Base-by-base conservation (phyloP, 2,113 vertebrate species). In the Corynorhinus townsendii region DNA sequence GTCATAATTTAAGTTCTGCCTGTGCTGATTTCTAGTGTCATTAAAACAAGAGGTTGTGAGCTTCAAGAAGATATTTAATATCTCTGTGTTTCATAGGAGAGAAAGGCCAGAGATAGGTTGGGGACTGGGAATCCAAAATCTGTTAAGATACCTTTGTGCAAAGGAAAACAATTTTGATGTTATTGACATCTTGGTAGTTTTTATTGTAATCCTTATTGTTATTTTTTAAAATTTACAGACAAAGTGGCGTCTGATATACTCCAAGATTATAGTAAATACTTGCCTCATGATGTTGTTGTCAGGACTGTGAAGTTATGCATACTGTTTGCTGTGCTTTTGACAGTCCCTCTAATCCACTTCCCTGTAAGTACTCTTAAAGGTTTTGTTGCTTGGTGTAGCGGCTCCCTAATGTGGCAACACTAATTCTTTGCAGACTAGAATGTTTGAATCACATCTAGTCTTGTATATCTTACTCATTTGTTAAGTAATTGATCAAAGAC, bases 271-370 rank as follows among this genome's bases (percentile, higher is more conserved):
- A 98, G 98, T 91, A 90, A 40, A 35, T 99, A 99, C 96, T 94
- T 99, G 95, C 99, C 99, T 0, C 98, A 93, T 3, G 99, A 99
- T 95, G 93, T 96, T 76, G n/a, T 99, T 96, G 97, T 99, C 97
- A 98, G 98, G 98, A 98, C 98, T 22, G 99, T 99, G 81, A 99
- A 99, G 90, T 92, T 99, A n/a, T 98, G 99, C 95, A 98, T 99
- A 69, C 98, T 99, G 4, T 96, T 99, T 45, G 98, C 99, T 17
- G 99, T 99, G 97, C 96, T 99, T 95, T 91, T 99, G 91, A 99
- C 99, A 3, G 99, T 99, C 7, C 99, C 99, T 4, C 98, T 99
- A 6, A 99, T 99, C 97, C 99, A 99, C 94, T 99, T 99, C 97
- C 99, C 99, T 40, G 99, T 99, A 97, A 99, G 99, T 99, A 87